phyloP scores from a whole-genome alignment of 2,797 vertebrate species.

The Enteromius treurensis region DNA sequence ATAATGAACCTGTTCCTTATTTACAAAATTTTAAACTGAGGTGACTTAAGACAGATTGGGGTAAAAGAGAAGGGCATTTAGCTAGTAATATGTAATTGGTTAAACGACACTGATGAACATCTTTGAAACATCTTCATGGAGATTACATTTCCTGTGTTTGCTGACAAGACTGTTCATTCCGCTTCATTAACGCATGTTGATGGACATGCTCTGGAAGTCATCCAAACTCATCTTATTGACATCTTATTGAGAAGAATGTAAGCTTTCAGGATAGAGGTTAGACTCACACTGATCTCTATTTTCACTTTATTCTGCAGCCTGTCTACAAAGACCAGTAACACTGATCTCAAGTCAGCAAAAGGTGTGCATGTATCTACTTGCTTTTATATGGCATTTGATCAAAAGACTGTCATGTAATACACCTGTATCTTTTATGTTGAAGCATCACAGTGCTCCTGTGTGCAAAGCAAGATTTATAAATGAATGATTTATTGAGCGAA shows the following conservation, averaged over 20 bases:
- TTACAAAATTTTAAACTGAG: background rate
- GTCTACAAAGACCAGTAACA: background rate
- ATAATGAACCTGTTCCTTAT: slow-evolving; percentile 65
- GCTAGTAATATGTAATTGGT: slow-evolving; percentile 1
- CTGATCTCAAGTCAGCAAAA: slow-evolving; percentile 17
- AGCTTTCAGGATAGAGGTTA: slow-evolving; percentile 2
- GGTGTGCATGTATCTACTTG: background rate
- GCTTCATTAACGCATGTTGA: slow-evolving; percentile 68
- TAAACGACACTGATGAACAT: slow-evolving; percentile 22
- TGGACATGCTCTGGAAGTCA: slow-evolving; percentile 64
- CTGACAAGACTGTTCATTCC: slow-evolving; percentile 61
- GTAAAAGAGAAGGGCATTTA: slow-evolving; percentile 30
- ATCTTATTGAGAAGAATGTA: slow-evolving; percentile 6
- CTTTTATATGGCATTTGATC: background rate
- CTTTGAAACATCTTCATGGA: slow-evolving; percentile 31
- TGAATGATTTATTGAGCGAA: background rate
- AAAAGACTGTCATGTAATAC: background rate
- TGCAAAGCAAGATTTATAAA: background rate
- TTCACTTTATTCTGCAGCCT: background rate
- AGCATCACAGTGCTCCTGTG: background rate
- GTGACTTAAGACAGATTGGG: slow-evolving; percentile 9
- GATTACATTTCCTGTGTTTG: slow-evolving; percentile 55
- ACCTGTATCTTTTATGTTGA: background rate
- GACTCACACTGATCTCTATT: slow-evolving; percentile 3
- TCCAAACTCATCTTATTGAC: slow-evolving; percentile 62